A percentile compares a stretch with the other conserved stretches of the same genome.
phyloP scores from a whole-genome alignment of 2,888 invertebrate genomes.

The Drosophila maculinotata region DNA sequence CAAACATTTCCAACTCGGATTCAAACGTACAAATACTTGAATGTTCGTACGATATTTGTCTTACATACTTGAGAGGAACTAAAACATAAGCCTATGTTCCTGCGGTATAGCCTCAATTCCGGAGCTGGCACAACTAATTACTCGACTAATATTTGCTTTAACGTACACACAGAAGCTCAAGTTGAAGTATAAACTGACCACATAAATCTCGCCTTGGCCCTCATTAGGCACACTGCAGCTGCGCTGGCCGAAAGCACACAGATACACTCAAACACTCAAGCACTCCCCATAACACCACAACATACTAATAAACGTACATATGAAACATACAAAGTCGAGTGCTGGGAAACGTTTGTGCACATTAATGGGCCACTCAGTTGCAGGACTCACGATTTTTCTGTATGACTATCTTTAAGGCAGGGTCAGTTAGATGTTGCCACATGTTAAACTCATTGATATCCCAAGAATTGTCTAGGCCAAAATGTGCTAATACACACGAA shows the following conservation, averaged over 20 bases:
- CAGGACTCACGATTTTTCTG: conserved; percentile 14
- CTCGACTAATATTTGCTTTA: conserved; percentile 63
- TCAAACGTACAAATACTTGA: conserved; percentile 5
- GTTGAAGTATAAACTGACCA: conserved; percentile 28
- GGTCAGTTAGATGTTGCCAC: conserved; percentile 17
- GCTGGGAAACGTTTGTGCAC: conserved; percentile 6
- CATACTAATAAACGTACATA: conserved; percentile 10
- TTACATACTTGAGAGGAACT: conserved; percentile 15
- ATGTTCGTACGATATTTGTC: conserved; percentile 7
- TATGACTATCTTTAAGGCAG: conserved; percentile 5
- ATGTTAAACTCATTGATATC: conserved; percentile 53
- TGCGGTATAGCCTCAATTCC: conserved; percentile 1
- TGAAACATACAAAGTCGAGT: background rate
- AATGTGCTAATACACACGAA: background rate
- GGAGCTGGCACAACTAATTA: conserved; percentile 58
- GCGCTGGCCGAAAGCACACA: conserved; percentile 1
- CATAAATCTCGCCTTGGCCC: conserved; percentile 47
- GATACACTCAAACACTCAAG: background rate
- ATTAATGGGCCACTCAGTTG: conserved; percentile 46
- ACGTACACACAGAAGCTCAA: conserved; percentile 16
- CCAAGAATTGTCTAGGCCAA: background rate
- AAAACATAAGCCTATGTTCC: background rate
- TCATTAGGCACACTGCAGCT: conserved; percentile 41
- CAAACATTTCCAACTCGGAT: conserved; percentile 1
- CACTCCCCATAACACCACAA: conserved; percentile 5